These are phyloP conservation scores for Sarotherodon lohbergeri DNA, from an alignment of 2,113 vertebrate species.

Conservation along the genomic window DNA sequence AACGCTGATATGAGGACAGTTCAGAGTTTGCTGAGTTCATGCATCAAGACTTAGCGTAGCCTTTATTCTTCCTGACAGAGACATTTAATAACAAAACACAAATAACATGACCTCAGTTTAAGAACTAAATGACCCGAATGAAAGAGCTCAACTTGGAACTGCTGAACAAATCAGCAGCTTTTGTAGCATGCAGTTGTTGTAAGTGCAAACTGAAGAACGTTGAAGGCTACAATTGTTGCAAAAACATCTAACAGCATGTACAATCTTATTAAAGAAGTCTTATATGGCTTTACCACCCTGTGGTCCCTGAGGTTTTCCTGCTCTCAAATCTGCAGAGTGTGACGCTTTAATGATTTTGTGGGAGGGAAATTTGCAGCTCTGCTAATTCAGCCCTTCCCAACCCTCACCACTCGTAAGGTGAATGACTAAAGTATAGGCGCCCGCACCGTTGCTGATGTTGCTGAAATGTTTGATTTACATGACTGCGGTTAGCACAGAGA, in stretches of 20 bases:
- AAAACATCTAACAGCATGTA: not conserved
- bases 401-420: slow-evolving; percentile 4
- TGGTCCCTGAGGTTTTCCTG: slow-evolving; percentile 21
- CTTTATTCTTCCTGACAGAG: not conserved
- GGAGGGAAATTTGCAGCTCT: slow-evolving; percentile 46
- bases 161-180: not conserved
- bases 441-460: slow-evolving; percentile 6
- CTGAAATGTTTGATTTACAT: slow-evolving; percentile 21
- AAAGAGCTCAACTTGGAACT: not conserved
- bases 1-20: not conserved
- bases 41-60: not conserved
- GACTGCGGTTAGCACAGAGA: not conserved
- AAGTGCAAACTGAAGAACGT: not conserved
- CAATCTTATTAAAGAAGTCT: not conserved
- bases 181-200: not conserved
- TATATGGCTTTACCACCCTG: not conserved
- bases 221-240: not conserved
- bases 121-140: not conserved
- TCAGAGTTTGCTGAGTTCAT: not conserved
- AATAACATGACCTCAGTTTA: not conserved
- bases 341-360: slow-evolving; percentile 57
- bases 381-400: slow-evolving; percentile 43
- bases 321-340: slow-evolving; percentile 12
- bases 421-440: slow-evolving; percentile 16
- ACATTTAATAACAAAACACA: not conserved